phyloP scores from a whole-genome alignment of 2,113 vertebrate species.

The Cyphomyrus discorhynchus region DNA sequence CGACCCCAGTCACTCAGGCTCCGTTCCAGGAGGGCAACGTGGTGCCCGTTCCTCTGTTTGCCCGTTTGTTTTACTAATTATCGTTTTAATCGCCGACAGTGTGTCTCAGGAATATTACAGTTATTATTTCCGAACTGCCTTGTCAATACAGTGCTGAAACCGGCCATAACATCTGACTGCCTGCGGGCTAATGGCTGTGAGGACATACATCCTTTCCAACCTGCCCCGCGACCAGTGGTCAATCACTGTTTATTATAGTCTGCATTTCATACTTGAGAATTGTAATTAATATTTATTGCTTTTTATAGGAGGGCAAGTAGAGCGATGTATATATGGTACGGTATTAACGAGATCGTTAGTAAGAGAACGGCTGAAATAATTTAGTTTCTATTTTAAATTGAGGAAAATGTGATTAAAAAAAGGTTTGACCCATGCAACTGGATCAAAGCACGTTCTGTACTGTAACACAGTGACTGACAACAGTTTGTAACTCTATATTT shows the following conservation, averaged over 20 bases:
- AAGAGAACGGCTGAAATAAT: not conserved
- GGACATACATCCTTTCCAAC: not conserved
- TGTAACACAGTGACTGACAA: not conserved
- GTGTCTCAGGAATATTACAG: slow-evolving; percentile 3
- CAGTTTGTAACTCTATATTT: slow-evolving; percentile 2
- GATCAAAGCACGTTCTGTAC: not conserved
- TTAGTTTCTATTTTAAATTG: not conserved
- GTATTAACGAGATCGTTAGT: not conserved
- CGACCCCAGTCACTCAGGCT: not conserved
- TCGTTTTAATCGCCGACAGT: not conserved
- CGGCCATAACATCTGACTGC: not conserved
- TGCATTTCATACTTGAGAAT: not conserved
- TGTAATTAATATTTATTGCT: not conserved
- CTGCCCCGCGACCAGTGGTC: not conserved
- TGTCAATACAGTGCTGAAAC: not conserved
- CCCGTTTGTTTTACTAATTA: not conserved
- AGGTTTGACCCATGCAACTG: not conserved
- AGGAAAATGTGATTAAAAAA: not conserved
- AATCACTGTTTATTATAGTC: not conserved
- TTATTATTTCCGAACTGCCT: slow-evolving; percentile 3
- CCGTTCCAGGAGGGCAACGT: not conserved
- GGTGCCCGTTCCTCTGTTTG: not conserved
- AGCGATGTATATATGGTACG: not conserved
- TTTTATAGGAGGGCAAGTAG: not conserved
- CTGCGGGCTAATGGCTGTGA: not conserved